These are phyloP conservation scores for Zhuqinia jingwanae DNA, from an alignment of 2,888 invertebrate genomes.

Conservation along the genomic window DNA sequence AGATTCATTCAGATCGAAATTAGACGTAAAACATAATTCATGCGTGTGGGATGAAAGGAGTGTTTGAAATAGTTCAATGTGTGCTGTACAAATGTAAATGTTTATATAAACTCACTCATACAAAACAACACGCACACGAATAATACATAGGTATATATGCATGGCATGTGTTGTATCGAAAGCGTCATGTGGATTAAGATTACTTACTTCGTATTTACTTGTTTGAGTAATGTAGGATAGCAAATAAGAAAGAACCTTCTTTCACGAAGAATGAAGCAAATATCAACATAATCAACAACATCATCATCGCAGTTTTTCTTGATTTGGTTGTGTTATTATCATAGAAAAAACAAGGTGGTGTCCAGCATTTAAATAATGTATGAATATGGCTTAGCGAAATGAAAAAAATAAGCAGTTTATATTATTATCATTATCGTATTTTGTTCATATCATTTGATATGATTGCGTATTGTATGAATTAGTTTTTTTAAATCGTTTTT, in stretches of 20 bases:
- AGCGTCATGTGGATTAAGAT: no score
- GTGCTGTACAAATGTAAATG: background rate
- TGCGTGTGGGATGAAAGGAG: background rate
- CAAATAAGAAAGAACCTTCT: no score
- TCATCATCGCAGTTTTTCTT: no score
- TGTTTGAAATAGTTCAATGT: background rate
- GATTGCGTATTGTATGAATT: background rate
- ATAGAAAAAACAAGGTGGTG: constrained; percentile 43
- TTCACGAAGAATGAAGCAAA: no score
- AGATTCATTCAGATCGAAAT: constrained; percentile 47
- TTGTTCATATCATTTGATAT: constrained; percentile 25
- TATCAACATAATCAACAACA: no score
- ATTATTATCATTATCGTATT: background rate
- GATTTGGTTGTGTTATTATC: background rate
- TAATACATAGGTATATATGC: no score
- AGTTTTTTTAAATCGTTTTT: background rate
- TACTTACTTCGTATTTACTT: no score
- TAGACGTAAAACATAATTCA: constrained; percentile 45
- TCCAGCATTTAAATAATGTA: constrained; percentile 15
- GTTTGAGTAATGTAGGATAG: no score
- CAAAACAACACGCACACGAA: no score
- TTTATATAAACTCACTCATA: no score
- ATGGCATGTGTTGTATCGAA: no score
- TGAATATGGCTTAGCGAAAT: constrained; percentile 10
- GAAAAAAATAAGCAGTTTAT: background rate